Base-by-base conservation (phyloP, 1,140 invertebrate genomes). In the Pogonognathellus flavescens region DNA sequence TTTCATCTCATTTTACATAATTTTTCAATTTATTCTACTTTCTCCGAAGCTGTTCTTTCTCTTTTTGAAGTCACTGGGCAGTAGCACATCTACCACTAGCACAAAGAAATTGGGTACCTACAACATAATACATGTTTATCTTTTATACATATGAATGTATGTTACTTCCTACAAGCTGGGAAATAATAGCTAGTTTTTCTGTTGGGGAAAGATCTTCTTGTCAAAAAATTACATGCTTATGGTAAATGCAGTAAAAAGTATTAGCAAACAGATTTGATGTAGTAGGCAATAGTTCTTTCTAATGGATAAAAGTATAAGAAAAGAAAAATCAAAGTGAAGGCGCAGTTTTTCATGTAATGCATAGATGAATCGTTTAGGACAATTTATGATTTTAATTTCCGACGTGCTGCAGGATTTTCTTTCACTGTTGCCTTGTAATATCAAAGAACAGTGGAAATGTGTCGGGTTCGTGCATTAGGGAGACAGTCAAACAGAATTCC, bases 331-430 rank as follows among this genome's bases (percentile, higher is more conserved):
- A 50, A 57, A 57, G 31, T 76, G 41, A 76, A 76, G n/a, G 14
- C 13, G 14, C 31, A 18, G 11, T 72, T 49, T 14, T 62, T 25
- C 22, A 25, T 49, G 9, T 49, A 31, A 50, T 72, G 31, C 13
- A n/a, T 16, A 49, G 14, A 31, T 31, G 66, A 72, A 11, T 72
- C 31, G 0, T 72, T 72, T 72, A 31, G 16, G 66, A 76, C 70
- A 76, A 50, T 76, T 76, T 50, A 76, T 76, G 70, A 76, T 76
- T 76, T 76, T 76, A 76, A 76, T 76, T 76, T 76, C 41, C 41
- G 70, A 76, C 70, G 18, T 76, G 41, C 31, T 50, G 31, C 66
- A 72, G 31, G 66, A 49, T 62, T 72, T 31, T 76, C 70, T 16
- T 50, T n/a, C n/a, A n/a, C 66, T 31, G 8, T 18, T n/a, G 2